Evolutionary conservation across 23 tunicate genomes (phyloP).

Genomic region (Ciona savignyi): DNA sequence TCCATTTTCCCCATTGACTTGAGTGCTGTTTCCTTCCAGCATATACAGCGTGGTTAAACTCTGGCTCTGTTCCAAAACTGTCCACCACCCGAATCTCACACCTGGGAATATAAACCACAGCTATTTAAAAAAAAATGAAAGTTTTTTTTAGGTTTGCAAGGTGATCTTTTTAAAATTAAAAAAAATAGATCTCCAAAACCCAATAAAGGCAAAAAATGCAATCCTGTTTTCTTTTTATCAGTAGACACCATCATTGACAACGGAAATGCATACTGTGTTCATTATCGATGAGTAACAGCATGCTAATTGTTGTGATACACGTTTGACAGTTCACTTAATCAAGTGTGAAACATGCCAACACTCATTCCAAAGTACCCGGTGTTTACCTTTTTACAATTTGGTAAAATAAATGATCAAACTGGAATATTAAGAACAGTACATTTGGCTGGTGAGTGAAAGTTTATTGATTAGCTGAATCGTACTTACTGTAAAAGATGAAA

Average conservation of each 20-base stretch:
- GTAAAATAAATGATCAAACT: no score
- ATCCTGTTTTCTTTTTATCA: background rate
- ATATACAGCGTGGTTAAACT: conserved; percentile 47
- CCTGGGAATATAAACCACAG: background rate
- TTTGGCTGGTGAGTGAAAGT: no score
- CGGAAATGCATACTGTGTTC: no score
- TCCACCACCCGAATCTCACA: conserved; percentile 61
- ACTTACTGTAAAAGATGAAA: conserved; percentile 73
- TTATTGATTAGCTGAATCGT: no score
- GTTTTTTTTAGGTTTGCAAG: background rate
- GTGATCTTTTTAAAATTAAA: background rate
- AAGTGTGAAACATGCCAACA: no score
- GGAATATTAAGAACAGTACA: no score
- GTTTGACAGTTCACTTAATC: no score
- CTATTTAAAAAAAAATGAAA: background rate
- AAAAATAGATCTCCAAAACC: background rate
- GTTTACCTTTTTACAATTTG: no score
- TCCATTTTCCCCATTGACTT: conserved; percentile 72
- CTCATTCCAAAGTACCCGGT: no score
- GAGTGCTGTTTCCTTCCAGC: conserved; percentile 30
- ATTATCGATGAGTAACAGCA: no score
- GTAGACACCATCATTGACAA: no score
- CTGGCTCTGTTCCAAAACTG: conserved; percentile 95
- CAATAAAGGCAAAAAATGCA: background rate
- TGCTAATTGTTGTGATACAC: no score